Conservation (phyloP, 2,797 vertebrate species). For the Phrynocephalus guinanensis region DNA sequence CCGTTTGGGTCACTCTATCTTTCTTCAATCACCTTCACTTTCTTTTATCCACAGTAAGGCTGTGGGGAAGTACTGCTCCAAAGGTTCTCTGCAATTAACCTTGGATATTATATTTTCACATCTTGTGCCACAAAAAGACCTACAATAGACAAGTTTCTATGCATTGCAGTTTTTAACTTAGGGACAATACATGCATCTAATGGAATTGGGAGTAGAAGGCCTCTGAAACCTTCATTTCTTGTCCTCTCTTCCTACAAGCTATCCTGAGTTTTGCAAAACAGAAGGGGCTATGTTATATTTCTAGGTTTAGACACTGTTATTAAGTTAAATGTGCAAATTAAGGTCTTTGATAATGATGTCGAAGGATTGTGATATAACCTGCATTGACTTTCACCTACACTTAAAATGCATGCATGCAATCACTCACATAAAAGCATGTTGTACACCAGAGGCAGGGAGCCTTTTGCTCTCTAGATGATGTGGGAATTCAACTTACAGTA, state of each 20-base stretch:
- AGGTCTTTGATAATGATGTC: neutral
- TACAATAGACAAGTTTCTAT: neutral
- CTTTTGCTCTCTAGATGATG: neutral
- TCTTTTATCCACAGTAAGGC: neutral
- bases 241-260: neutral
- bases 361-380: neutral
- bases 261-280: neutral
- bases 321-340: neutral
- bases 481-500: neutral
- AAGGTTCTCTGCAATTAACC: neutral
- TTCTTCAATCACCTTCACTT: neutral
- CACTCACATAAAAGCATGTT: neutral
- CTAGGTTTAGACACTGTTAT: neutral
- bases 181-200: neutral
- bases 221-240: neutral
- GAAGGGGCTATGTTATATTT: neutral
- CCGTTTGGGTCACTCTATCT: neutral
- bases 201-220: neutral
- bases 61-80: neutral
- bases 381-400: neutral
- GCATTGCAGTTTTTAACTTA: neutral
- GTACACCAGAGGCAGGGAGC: neutral
- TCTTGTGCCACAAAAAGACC: neutral
- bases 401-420: neutral
- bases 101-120: neutral